phyloP scores from a whole-genome alignment of 2,888 invertebrate species.

The Bombylius discolor region DNA sequence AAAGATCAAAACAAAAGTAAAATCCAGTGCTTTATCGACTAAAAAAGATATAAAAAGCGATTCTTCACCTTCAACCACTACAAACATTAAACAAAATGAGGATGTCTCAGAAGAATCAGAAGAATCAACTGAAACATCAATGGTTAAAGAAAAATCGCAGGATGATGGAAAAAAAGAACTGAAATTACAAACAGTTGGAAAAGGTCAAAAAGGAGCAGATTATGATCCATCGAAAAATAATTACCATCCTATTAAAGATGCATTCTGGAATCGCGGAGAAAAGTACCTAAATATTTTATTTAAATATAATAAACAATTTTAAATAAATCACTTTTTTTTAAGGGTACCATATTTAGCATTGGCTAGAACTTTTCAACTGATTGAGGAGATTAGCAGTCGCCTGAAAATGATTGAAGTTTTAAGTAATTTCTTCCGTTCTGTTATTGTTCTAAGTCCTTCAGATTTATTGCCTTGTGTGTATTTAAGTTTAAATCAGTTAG shows the following conservation, averaged over 20 bases:
- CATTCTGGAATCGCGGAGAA: conserved; percentile 63
- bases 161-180: conserved; percentile 13
- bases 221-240: conserved; percentile 59
- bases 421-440: conserved; percentile 84
- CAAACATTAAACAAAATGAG: neutral
- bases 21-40: neutral
- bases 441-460: conserved; percentile 74
- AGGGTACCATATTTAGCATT: conserved; percentile 89
- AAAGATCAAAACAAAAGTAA: neutral
- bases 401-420: conserved; percentile 85
- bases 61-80: no score
- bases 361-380: conserved; percentile 76
- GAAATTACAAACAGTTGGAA: conserved; percentile 18
- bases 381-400: conserved; percentile 73
- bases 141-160: neutral
- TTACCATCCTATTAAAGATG: conserved; percentile 74
- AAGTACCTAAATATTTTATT: conserved; percentile 42
- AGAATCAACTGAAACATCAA: conserved; percentile 1
- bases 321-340: conserved; percentile 18
- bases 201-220: conserved; percentile 26
- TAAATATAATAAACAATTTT: neutral
- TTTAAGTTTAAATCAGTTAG: conserved; percentile 88
- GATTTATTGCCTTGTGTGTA: conserved; percentile 86
- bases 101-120: neutral
- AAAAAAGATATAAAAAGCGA: neutral